Percentiles rank a stretch among this genome's conserved stretches.
phyloP scores from a whole-genome alignment of 92 coral and sea anemone species.

The Zoanthus solanderi region DNA sequence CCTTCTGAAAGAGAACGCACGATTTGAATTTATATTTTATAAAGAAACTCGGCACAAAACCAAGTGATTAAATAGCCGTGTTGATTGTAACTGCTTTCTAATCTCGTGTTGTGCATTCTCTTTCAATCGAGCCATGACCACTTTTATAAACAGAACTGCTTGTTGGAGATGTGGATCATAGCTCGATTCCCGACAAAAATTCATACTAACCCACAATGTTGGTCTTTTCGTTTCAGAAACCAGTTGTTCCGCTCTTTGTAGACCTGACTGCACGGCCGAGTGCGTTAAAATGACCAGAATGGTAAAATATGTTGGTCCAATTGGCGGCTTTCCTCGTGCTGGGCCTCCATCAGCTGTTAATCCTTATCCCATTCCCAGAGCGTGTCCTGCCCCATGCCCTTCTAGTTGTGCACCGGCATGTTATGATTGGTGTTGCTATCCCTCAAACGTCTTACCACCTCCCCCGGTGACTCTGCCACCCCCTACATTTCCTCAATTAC shows the following conservation, averaged over 20 bases:
- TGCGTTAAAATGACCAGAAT: constrained; percentile 37
- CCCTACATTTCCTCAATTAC: constrained; percentile 50
- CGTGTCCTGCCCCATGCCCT: constrained; percentile 79
- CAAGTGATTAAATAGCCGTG: constrained; percentile 55
- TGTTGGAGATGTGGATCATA: not conserved
- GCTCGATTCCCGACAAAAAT: constrained; percentile 59
- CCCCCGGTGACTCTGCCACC: constrained; percentile 47
- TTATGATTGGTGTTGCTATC: constrained; percentile 68
- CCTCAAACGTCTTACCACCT: constrained; percentile 47
- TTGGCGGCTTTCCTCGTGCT: constrained; percentile 90
- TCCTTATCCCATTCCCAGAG: constrained; percentile 77
- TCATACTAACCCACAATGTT: constrained; percentile 68
- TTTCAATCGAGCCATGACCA: constrained; percentile 19
- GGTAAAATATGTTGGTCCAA: constrained; percentile 54
- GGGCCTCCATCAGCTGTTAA: constrained; percentile 85
- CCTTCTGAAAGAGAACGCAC: constrained; percentile 76
- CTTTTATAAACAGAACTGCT: not conserved
- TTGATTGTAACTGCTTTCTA: constrained; percentile 53
- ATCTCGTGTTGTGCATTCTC: constrained; percentile 29
- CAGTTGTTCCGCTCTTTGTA: constrained; percentile 52
- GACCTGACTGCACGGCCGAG: constrained; percentile 40
- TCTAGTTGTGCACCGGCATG: constrained; percentile 84
- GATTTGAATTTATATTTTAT: not conserved
- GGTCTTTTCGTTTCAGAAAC: constrained; percentile 52
- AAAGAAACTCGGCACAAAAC: not conserved